phyloP scores from a whole-genome alignment of 2,888 invertebrate species.

The Molorchus minor region DNA sequence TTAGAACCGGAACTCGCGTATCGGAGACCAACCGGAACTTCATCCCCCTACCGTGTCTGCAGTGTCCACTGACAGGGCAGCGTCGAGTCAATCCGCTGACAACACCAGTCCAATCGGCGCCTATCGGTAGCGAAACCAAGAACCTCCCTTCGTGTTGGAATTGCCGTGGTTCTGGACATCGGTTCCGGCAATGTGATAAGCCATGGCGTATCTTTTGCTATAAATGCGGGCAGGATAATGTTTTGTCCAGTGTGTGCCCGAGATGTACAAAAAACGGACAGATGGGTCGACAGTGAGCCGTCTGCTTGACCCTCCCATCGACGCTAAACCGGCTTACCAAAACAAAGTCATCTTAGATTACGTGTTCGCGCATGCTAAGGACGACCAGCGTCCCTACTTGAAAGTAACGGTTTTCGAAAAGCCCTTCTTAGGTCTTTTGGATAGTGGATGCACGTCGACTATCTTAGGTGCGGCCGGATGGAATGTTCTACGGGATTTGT shows the following conservation, averaged over 20 bases:
- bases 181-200: conserved; percentile 8
- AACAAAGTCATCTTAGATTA: not conserved
- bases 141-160: conserved; percentile 10
- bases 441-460: not conserved
- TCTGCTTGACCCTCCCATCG: not conserved
- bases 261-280: conserved; percentile 19
- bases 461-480: not conserved
- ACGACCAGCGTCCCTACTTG: not conserved
- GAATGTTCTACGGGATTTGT: not conserved
- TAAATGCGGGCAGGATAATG: conserved; percentile 1
- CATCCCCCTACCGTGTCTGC: not conserved
- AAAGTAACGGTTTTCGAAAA: not conserved
- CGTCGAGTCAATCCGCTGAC: not conserved
- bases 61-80: not conserved
- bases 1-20: conserved; percentile 26
- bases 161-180: conserved; percentile 9
- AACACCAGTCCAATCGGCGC: not conserved
- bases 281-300: conserved; percentile 6
- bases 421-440: not conserved
- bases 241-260: not conserved
- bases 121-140: not conserved
- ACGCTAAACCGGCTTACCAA: not conserved
- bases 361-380: not conserved
- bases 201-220: conserved; percentile 11
- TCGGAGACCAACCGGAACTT: conserved; percentile 1